Conservation (phyloP, 1,140 invertebrate genomes). For the Drosophila kepulauana region DNA sequence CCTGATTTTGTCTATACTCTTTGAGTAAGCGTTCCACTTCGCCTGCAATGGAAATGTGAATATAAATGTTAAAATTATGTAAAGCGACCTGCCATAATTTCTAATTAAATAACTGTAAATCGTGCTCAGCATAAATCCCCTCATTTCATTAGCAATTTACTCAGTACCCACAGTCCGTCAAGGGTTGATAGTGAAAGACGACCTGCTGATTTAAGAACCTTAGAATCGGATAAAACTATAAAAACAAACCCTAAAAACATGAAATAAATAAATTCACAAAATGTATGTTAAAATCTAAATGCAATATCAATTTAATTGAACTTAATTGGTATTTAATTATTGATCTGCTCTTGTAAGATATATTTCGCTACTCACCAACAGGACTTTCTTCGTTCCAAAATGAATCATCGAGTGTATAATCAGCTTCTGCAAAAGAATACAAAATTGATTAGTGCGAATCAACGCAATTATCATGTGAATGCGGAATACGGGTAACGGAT, state of each 20-base stretch:
- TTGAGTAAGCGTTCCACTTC: constrained; percentile 95
- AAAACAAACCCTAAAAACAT: no score
- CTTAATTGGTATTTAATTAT: no score
- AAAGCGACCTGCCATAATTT: neutral
- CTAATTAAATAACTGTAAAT: neutral
- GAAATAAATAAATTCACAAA: no score
- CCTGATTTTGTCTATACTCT: constrained; percentile 95
- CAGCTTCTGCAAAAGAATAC: constrained; percentile 90
- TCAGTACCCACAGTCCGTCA: no score
- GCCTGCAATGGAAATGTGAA: constrained; percentile 86
- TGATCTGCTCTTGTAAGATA: neutral
- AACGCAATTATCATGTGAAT: neutral
- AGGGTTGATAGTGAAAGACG: no score
- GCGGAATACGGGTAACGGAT: neutral
- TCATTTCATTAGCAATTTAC: no score
- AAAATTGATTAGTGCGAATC: neutral
- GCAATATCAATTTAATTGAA: no score
- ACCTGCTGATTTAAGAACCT: no score
- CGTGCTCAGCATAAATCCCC: neutral
- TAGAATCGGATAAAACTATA: no score
- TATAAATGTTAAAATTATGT: constrained; percentile 5
- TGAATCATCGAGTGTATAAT: constrained; percentile 95
- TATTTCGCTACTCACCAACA: constrained; percentile 89
- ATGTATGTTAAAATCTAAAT: no score
- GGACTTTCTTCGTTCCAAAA: constrained; percentile 96